These are phyloP conservation scores for Buathra laborator DNA, from an alignment of 2,888 invertebrate genomes.

Conservation along the genomic window DNA sequence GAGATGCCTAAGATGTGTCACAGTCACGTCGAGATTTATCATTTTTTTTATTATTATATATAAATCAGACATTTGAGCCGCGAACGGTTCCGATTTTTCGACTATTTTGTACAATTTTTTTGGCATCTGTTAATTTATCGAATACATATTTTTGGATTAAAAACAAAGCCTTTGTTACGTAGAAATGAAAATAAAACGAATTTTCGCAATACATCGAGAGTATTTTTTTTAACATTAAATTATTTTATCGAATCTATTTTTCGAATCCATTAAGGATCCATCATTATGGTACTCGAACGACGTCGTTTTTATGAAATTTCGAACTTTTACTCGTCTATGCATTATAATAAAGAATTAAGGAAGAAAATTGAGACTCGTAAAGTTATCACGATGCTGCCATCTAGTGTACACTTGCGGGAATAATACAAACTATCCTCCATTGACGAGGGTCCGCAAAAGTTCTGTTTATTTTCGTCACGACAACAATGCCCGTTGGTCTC, in stretches of 20 bases:
- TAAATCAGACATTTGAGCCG: too few species aligned
- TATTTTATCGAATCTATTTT: too few species aligned
- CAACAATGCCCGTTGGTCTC: constrained; percentile 64
- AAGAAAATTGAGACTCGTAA: not conserved
- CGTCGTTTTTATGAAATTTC: not conserved
- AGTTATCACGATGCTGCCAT: constrained; percentile 62
- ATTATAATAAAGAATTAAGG: not conserved
- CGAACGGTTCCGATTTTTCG: too few species aligned
- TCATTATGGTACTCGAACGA: constrained; percentile 6
- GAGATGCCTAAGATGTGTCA: too few species aligned
- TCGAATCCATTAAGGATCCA: not conserved
- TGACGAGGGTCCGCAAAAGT: constrained; percentile 48
- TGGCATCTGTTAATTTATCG: too few species aligned
- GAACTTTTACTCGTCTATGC: not conserved
- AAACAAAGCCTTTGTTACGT: not conserved
- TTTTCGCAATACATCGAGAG: not conserved
- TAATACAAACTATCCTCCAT: constrained; percentile 36
- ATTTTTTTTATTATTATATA: too few species aligned
- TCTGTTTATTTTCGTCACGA: constrained; percentile 67
- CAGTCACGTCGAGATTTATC: too few species aligned
- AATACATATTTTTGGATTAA: too few species aligned
- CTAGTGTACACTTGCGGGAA: constrained; percentile 18
- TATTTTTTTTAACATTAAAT: too few species aligned
- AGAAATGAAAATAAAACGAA: not conserved
- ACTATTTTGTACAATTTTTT: too few species aligned